phyloP scores from a whole-genome alignment of 2,113 vertebrate species.

The Uria aalge region DNA sequence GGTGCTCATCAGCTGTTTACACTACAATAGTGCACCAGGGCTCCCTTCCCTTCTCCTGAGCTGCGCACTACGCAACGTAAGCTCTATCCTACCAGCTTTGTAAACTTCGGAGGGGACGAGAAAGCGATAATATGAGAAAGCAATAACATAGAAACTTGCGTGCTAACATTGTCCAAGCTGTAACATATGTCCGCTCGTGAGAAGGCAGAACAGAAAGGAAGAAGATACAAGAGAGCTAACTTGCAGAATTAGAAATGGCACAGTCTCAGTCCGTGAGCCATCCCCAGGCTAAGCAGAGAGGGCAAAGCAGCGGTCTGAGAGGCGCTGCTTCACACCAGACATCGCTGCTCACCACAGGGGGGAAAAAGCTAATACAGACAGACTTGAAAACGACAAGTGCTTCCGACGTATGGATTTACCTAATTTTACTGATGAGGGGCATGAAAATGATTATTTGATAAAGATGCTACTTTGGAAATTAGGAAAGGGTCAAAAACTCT shows the following conservation, averaged over 20 bases:
- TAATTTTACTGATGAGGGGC: background rate
- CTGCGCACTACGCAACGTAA: background rate
- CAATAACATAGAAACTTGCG: background rate
- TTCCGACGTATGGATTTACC: background rate
- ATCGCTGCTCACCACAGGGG: background rate
- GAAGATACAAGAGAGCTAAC: background rate
- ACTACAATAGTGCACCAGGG: accelerated
- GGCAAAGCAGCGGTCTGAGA: background rate
- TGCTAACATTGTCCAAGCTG: background rate
- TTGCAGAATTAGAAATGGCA: background rate
- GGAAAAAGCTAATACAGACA: background rate
- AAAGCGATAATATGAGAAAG: background rate
- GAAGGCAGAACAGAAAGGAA: background rate
- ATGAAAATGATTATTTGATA: background rate
- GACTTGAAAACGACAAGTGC: background rate
- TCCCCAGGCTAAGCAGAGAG: background rate
- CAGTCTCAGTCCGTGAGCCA: background rate
- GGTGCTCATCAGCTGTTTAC: background rate
- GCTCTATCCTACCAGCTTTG: accelerated
- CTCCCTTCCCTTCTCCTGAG: background rate
- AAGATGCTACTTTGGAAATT: background rate
- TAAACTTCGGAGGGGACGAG: background rate
- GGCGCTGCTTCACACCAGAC: background rate
- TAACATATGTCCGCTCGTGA: background rate
- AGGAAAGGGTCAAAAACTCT: background rate